A percentile compares a stretch with the other conserved stretches of the same genome.
phyloP scores from a whole-genome alignment of 2,113 vertebrate genomes.

The Nibea coibor region DNA sequence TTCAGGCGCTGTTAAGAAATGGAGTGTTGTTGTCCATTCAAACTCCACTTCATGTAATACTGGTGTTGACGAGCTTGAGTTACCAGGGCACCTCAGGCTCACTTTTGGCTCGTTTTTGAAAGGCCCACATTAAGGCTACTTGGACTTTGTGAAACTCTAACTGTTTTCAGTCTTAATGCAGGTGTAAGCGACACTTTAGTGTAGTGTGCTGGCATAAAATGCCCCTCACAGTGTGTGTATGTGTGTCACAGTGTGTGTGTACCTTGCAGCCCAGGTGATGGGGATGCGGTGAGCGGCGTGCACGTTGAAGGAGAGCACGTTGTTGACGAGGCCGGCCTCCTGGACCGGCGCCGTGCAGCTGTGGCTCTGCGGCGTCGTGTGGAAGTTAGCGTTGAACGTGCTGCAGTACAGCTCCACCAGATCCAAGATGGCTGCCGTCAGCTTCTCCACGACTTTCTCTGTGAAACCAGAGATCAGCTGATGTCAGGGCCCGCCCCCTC shows the following conservation, averaged over 20 bases:
- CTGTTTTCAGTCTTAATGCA: too few species aligned
- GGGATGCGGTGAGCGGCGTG: conserved; percentile 95
- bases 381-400: conserved; percentile 97
- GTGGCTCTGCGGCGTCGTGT: conserved; percentile 83
- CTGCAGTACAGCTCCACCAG: conserved; percentile 95
- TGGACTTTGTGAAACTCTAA: too few species aligned
- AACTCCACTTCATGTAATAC: too few species aligned
- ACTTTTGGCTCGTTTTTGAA: too few species aligned
- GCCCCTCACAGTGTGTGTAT: neutral
- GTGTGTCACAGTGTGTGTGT: neutral
- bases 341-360: conserved; percentile 78
- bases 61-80: too few species aligned
- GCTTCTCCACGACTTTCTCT: conserved; percentile 92
- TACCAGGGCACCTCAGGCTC: too few species aligned
- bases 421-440: conserved; percentile 93
- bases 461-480: conserved; percentile 5
- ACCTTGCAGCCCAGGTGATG: conserved; percentile 97
- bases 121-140: too few species aligned
- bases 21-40: too few species aligned
- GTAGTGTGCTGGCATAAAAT: too few species aligned
- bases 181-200: too few species aligned
- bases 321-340: conserved; percentile 89
- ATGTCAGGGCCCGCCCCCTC: neutral
- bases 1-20: too few species aligned
- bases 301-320: conserved; percentile 89